Evolutionary conservation across 2,113 vertebrate genomes (phyloP).

Genomic region (Stictonetta naevosa): DNA sequence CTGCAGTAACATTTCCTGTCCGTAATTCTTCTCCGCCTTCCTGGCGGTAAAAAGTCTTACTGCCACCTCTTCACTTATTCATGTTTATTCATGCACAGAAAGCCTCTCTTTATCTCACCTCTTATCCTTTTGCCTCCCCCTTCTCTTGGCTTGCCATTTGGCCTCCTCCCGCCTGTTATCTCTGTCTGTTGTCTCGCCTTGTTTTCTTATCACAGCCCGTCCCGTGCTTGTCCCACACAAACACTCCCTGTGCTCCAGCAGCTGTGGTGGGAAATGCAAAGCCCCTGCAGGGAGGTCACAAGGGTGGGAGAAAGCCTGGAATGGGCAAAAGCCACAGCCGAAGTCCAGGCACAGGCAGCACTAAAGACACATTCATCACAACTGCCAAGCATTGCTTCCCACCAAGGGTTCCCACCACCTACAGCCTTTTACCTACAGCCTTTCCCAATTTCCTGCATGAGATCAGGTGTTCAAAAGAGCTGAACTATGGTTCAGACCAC

Average conservation of each 20-base stretch:
- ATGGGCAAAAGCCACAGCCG: not conserved
- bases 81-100: slow-evolving; percentile 50
- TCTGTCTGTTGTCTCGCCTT: slow-evolving; percentile 30
- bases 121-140: not conserved
- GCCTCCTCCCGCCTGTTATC: slow-evolving; percentile 10
- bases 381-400: not conserved
- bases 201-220: slow-evolving; percentile 38
- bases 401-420: not conserved
- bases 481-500: not conserved
- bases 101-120: slow-evolving; percentile 34
- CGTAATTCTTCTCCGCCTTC: not conserved
- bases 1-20: not conserved
- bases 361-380: not conserved
- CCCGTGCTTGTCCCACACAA: not conserved
- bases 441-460: not conserved
- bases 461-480: not conserved
- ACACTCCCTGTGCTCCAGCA: not conserved
- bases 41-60: not conserved
- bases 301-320: not conserved
- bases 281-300: not conserved
- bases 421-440: not conserved
- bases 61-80: not conserved
- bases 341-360: not conserved
- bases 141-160: slow-evolving; percentile 53
- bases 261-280: slow-evolving; percentile 28